Evolutionary conservation across 92 coral and sea anemone species (phyloP).

Genomic region (Zoanthus solanderi): DNA sequence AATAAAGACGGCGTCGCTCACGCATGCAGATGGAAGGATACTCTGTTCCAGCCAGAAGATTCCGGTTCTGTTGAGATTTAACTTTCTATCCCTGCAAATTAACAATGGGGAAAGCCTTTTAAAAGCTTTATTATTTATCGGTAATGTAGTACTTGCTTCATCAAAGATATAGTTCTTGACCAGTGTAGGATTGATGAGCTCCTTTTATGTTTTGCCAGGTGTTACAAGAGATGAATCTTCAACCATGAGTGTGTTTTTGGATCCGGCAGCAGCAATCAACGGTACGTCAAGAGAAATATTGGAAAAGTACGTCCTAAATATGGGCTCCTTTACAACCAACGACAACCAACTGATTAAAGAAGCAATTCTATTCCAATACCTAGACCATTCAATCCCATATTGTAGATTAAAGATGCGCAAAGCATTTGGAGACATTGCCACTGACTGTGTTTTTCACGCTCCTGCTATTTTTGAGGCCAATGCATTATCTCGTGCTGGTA

Average conservation of each 20-base stretch:
- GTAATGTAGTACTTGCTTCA: too few relatives aligned
- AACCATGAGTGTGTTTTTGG: neutral
- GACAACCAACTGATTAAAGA: conserved; percentile 51
- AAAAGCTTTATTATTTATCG: too few relatives aligned
- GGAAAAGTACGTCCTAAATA: neutral
- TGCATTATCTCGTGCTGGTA: conserved; percentile 41
- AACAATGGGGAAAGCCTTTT: too few relatives aligned
- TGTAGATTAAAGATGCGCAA: conserved; percentile 36
- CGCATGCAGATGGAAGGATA: too few relatives aligned
- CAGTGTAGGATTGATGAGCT: too few relatives aligned
- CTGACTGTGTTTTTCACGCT: conserved; percentile 50
- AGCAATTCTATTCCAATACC: conserved; percentile 53
- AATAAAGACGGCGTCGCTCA: too few relatives aligned
- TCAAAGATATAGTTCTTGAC: too few relatives aligned
- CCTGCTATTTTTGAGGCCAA: conserved; percentile 65
- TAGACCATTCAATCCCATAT: neutral
- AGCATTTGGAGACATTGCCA: conserved; percentile 32
- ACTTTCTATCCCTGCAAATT: too few relatives aligned
- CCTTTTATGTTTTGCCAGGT: neutral
- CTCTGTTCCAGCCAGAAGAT: too few relatives aligned
- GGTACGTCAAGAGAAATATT: conserved; percentile 44
- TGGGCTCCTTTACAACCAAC: neutral
- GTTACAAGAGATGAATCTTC: conserved; percentile 53
- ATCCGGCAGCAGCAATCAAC: conserved; percentile 29
- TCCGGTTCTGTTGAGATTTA: too few relatives aligned